A percentile compares a stretch with the other conserved stretches of the same genome.
phyloP scores from a whole-genome alignment of 2,888 invertebrate species.

The Tribolium freemani region DNA sequence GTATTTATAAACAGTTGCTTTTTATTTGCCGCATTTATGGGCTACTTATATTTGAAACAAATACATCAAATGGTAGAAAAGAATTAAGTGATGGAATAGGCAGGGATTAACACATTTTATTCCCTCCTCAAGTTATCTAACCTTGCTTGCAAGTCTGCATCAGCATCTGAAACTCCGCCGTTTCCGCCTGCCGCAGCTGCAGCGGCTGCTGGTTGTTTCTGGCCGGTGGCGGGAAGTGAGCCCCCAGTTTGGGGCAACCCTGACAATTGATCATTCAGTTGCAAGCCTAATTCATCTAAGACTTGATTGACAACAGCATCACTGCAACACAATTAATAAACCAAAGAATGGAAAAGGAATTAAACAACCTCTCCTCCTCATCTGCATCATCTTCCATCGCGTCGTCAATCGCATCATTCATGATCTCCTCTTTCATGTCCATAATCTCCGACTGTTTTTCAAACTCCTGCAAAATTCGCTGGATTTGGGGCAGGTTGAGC shows the following conservation, averaged over 20 bases:
- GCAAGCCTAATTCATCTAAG: slow-evolving; percentile 96
- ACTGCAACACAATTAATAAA: slow-evolving; percentile 67
- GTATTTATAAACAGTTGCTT: background rate
- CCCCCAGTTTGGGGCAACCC: slow-evolving; percentile 84
- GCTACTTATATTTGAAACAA: background rate
- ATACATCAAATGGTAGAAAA: background rate
- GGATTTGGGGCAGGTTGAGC: slow-evolving; percentile 98
- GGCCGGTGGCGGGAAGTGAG: slow-evolving; percentile 71
- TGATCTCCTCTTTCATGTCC: slow-evolving; percentile 99
- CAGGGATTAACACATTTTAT: slow-evolving; percentile 65
- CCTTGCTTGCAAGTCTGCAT: slow-evolving; percentile 97
- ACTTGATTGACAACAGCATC: slow-evolving; percentile 97
- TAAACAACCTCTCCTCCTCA: slow-evolving; percentile 90
- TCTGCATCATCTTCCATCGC: slow-evolving; percentile 99
- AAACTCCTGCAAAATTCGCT: slow-evolving; percentile 96
- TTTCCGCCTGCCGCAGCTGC: slow-evolving; percentile 68
- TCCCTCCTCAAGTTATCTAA: slow-evolving; percentile 94
- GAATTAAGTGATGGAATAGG: background rate
- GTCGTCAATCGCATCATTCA: slow-evolving; percentile 99
- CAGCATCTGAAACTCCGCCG: slow-evolving; percentile 81
- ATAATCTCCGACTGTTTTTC: slow-evolving; percentile 99
- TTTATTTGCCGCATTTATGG: background rate
- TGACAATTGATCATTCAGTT: slow-evolving; percentile 92
- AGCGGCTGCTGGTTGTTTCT: slow-evolving; percentile 76
- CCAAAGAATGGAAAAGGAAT: background rate